phyloP scores from a whole-genome alignment of 2,888 invertebrate species.

The Ectemnius cavifrons region DNA sequence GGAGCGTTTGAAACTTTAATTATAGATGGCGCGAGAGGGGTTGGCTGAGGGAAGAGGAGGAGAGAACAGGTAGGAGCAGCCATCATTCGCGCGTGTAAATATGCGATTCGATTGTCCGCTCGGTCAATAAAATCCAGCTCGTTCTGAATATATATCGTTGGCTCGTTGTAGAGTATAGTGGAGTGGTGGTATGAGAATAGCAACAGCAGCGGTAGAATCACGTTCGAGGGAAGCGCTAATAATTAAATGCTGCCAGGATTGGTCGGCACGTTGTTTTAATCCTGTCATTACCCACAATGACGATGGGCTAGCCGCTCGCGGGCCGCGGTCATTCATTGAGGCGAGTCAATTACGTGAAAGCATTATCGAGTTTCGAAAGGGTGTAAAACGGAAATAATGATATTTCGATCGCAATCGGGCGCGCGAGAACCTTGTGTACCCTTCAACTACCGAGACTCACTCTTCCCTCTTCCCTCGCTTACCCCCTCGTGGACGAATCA shows the following conservation, averaged over 20 bases:
- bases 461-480: not conserved
- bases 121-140: slow-evolving; percentile 55
- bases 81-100: slow-evolving; percentile 50
- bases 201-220: not conserved
- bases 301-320: slow-evolving; percentile 33
- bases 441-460: not conserved
- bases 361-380: slow-evolving; percentile 64
- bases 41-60: not conserved
- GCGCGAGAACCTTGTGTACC: slow-evolving; percentile 25
- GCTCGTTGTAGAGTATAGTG: not conserved
- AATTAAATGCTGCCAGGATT: slow-evolving; percentile 60
- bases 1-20: slow-evolving; percentile 56
- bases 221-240: slow-evolving; percentile 43
- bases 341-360: slow-evolving; percentile 62
- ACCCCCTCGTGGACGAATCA: slow-evolving; percentile 7
- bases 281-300: slow-evolving; percentile 64
- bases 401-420: slow-evolving; percentile 50
- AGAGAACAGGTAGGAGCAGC: slow-evolving; percentile 14
- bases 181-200: slow-evolving; percentile 26
- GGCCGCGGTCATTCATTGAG: slow-evolving; percentile 58
- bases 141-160: slow-evolving; percentile 37
- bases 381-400: slow-evolving; percentile 59
- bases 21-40: slow-evolving; percentile 29
- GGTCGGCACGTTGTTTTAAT: slow-evolving; percentile 60
- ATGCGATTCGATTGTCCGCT: slow-evolving; percentile 52